Evolutionary conservation across 2,797 vertebrate species (phyloP), one percentile per base, ranked within the genome.

Genomic region (Discoglossus pictus): DNA sequence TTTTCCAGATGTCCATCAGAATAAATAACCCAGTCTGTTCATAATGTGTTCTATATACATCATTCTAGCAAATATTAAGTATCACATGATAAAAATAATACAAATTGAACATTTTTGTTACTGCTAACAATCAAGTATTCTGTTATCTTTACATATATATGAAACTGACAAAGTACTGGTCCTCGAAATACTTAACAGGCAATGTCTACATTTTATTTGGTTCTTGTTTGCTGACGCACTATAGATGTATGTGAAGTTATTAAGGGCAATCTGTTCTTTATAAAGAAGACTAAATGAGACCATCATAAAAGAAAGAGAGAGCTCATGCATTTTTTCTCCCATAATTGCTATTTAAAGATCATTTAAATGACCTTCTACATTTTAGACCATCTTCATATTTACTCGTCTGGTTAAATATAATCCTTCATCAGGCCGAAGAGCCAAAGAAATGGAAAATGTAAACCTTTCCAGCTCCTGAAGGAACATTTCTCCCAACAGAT

Each of bases 401-500:
- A 91, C 88, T 89, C 75, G 70, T 88, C 83, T 83, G 74, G 83
- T 79, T 75, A 89, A 90, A 87, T 80, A 78, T 86, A 88, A 84
- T 83, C 82, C 83, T 83, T 90, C 83, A 85, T 80, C 76, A 67
- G 73, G 75, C 79, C 77, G 80, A 82, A 83, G 70, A 73, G 79
- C 90, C 83, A 88, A 89, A 91, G 88, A 91, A 86, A 93, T 91
- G 91, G 92, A 91, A 93, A 93, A 91, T 89, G 84, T 80, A 90
- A 92, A 88, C 83, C 85, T 81, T 82, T 89, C 84, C 84, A 86
- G 86, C 90, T 89, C 88, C 90, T 84, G 82, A 80, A 88, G 85
- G 88, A 88, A 92, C 88, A 88, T 90, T 91, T 90, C 84, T 89
- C 83, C 85, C 84, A 91, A 85, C 93, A 95, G 92, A 92, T 96